Conservation (phyloP, 2,797 vertebrate species). For the Loriculus beryllinus region DNA sequence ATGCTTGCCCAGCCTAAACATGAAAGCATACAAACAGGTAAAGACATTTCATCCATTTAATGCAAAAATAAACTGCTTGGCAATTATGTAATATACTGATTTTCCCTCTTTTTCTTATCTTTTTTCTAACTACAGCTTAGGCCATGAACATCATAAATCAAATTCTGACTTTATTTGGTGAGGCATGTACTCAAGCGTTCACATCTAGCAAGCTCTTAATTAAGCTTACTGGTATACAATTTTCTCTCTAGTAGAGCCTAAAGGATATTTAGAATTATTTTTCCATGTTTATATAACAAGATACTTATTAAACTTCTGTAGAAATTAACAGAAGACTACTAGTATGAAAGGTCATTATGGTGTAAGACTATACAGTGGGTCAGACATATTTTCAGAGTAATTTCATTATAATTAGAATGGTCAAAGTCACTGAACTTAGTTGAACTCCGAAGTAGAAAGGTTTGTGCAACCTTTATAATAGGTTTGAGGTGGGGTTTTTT, state of each 20-base stretch:
- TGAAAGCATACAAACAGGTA: neutral
- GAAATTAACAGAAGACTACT: neutral
- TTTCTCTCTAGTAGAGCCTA: neutral
- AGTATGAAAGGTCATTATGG: neutral
- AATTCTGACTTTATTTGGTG: neutral
- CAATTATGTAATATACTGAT: neutral
- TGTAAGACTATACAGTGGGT: neutral
- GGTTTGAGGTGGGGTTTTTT: neutral
- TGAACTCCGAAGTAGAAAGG: neutral
- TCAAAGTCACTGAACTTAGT: neutral
- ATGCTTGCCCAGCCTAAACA: neutral
- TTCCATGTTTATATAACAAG: neutral
- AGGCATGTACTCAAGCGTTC: neutral
- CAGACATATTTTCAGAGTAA: neutral
- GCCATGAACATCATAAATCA: neutral
- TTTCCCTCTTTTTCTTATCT: neutral
- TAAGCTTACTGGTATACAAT: neutral
- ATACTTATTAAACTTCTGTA: neutral
- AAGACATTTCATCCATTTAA: neutral
- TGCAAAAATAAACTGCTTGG: neutral
- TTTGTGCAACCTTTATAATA: neutral
- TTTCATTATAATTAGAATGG: neutral
- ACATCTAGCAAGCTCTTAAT: neutral
- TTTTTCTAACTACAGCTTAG: neutral
- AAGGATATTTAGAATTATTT: neutral